Evolutionary conservation across 2,888 invertebrate species (phyloP).

Genomic region (Brenthis hecate): DNA sequence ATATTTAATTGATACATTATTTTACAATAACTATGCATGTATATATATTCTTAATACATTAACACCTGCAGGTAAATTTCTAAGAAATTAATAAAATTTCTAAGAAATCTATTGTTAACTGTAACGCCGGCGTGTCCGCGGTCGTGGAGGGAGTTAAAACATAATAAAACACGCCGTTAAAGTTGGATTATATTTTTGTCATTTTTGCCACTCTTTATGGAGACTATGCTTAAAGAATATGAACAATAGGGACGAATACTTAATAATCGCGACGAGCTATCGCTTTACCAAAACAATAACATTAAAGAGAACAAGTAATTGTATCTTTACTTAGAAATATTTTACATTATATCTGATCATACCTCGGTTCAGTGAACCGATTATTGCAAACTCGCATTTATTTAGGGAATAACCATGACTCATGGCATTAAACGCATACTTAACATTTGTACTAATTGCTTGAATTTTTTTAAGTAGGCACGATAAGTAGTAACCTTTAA

Average conservation of each 20-base stretch:
- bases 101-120: no score
- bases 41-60: background rate
- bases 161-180: slow-evolving; percentile 34
- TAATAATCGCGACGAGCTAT: slow-evolving; percentile 37
- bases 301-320: slow-evolving; percentile 24
- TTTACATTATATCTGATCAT: background rate
- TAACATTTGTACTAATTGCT: slow-evolving; percentile 11
- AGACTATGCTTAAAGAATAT: slow-evolving; percentile 33
- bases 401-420: slow-evolving; percentile 33
- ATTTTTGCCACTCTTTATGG: background rate
- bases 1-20: no score
- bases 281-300: slow-evolving; percentile 36
- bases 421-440: slow-evolving; percentile 8
- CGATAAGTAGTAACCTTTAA: background rate
- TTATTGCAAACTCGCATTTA: slow-evolving; percentile 8
- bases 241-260: slow-evolving; percentile 41
- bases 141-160: no score
- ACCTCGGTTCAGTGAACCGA: slow-evolving; percentile 13
- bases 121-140: no score
- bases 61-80: no score
- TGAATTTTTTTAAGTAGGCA: background rate
- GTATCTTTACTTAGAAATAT: slow-evolving; percentile 14
- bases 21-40: no score
- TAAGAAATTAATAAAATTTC: no score
- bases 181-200: slow-evolving; percentile 34